Conservation (phyloP, 2,888 invertebrate genomes). For the Meteorus cinctellus region DNA sequence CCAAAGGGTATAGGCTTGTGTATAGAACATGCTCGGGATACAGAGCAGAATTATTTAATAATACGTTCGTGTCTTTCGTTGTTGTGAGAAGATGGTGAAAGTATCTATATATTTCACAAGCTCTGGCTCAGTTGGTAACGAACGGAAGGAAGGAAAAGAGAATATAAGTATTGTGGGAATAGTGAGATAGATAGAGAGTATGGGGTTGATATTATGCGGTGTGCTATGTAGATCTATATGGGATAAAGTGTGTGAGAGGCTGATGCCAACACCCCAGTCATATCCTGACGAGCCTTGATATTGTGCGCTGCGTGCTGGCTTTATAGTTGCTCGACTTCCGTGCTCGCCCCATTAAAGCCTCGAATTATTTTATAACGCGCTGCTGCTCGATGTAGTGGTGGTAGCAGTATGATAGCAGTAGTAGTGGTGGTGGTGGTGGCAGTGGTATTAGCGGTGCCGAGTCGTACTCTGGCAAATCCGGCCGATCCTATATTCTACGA, state of each 20-base stretch:
- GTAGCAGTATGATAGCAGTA: neutral
- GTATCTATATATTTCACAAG: neutral
- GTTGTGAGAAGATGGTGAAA: slow-evolving; percentile 35
- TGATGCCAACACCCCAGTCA: slow-evolving; percentile 36
- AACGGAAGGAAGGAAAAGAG: slow-evolving; percentile 26
- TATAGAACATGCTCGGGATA: slow-evolving; percentile 51
- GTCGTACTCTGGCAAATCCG: slow-evolving; percentile 13
- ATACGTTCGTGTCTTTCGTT: slow-evolving; percentile 47
- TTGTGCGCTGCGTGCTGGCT: slow-evolving; percentile 52
- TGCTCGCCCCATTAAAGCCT: slow-evolving; percentile 54
- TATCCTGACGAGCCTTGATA: slow-evolving; percentile 42
- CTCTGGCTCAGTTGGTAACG: slow-evolving; percentile 17
- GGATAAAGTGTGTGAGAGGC: slow-evolving; percentile 29
- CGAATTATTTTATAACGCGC: slow-evolving; percentile 56
- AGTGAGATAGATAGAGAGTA: slow-evolving; percentile 27
- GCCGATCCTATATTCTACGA: slow-evolving; percentile 23
- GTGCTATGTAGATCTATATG: slow-evolving; percentile 43
- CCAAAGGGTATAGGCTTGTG: slow-evolving; percentile 26
- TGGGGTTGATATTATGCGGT: slow-evolving; percentile 52
- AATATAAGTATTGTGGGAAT: neutral
- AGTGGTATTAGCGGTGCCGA: neutral
- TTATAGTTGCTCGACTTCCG: slow-evolving; percentile 54
- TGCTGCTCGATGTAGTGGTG: slow-evolving; percentile 25
- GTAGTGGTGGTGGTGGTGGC: slow-evolving; percentile 4
- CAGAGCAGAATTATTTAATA: slow-evolving; percentile 57